Conservation (phyloP, 2,113 vertebrate species). For the Aptenodytes forsteri region DNA sequence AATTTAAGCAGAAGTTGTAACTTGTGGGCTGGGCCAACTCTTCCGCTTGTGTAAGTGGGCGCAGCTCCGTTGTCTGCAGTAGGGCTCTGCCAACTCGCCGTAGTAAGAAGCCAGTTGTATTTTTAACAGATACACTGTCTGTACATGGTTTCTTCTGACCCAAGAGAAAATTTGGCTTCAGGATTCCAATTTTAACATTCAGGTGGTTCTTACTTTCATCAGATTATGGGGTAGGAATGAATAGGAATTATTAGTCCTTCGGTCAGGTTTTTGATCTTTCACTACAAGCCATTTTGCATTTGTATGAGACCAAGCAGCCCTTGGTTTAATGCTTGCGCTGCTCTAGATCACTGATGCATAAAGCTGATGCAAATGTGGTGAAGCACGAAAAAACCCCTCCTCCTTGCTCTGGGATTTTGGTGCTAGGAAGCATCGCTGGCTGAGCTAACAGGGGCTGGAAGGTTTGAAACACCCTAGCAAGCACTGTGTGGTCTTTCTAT, state of each 20-base stretch:
- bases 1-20: neutral
- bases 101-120: no score
- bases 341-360: neutral
- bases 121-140: neutral
- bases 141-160: fast-evolving
- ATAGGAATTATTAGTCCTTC: neutral
- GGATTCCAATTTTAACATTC: neutral
- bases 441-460: neutral
- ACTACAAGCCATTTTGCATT: neutral
- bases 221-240: fast-evolving
- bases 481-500: neutral
- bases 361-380: neutral
- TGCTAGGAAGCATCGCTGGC: neutral
- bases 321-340: neutral
- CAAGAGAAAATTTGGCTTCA: neutral
- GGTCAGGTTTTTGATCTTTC: neutral
- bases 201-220: neutral
- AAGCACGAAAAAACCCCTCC: neutral
- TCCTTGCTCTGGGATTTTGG: neutral
- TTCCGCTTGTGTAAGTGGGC: no score
- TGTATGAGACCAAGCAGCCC: fast-evolving
- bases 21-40: neutral
- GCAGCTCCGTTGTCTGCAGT: fast-evolving
- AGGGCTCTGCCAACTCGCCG: neutral
- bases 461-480: neutral